Conservation (phyloP, 2,888 invertebrate species). For the Parnassius orleans region DNA sequence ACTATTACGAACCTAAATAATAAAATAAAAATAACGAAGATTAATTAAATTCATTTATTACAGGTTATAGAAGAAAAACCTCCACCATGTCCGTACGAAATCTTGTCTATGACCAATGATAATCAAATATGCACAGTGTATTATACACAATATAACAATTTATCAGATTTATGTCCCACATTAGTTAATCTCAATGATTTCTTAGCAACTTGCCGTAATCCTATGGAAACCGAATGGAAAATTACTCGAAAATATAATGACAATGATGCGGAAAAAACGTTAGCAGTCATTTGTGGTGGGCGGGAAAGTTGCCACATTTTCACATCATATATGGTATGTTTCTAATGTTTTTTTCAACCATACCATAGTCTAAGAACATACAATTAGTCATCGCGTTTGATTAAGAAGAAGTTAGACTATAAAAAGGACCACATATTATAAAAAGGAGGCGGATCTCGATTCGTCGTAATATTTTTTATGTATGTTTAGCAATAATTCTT, state of each 20-base stretch:
- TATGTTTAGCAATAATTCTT: too few relatives aligned
- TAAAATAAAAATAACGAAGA: too few relatives aligned
- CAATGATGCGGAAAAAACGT: slow-evolving; percentile 33
- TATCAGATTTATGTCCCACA: slow-evolving; percentile 37
- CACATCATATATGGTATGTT: slow-evolving; percentile 51
- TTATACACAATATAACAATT: slow-evolving; percentile 35
- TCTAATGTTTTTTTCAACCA: too few relatives aligned
- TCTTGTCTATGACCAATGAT: slow-evolving; percentile 43
- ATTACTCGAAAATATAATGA: slow-evolving; percentile 40
- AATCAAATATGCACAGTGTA: slow-evolving; percentile 44
- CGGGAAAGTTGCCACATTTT: slow-evolving; percentile 50
- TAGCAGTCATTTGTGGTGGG: slow-evolving; percentile 45
- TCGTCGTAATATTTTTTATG: too few relatives aligned
- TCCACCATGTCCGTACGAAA: slow-evolving; percentile 55
- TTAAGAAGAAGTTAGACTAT: too few relatives aligned
- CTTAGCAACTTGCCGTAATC: slow-evolving; percentile 48
- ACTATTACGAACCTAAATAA: too few relatives aligned
- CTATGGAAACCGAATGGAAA: slow-evolving; percentile 50
- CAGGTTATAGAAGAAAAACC: slow-evolving; percentile 54
- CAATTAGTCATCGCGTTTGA: too few relatives aligned
- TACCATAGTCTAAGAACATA: too few relatives aligned
- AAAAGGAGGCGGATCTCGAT: too few relatives aligned
- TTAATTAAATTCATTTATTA: slow-evolving; percentile 3
- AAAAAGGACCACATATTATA: too few relatives aligned
- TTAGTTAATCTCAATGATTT: slow-evolving; percentile 42